These are phyloP conservation scores for Chaetorhynchus papuensis DNA, from an alignment of 2,113 vertebrate species.

Conservation along the genomic window DNA sequence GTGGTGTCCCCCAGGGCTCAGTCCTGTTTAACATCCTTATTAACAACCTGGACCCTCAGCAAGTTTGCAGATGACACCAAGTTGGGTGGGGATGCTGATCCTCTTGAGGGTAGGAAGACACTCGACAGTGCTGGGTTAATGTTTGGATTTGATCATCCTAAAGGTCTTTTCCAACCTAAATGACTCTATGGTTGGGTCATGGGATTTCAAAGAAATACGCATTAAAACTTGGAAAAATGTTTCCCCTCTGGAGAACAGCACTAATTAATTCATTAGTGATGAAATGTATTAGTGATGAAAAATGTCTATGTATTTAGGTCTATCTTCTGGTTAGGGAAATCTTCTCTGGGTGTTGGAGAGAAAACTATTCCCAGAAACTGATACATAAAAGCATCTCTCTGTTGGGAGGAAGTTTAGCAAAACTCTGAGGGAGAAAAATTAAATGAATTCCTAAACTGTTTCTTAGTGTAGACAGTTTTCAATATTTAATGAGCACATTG, in stretches of 20 bases:
- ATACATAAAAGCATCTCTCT: slow-evolving; percentile 36
- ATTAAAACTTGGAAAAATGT: not conserved
- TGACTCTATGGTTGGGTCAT: not conserved
- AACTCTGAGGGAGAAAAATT: slow-evolving; percentile 36
- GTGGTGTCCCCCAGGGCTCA: not conserved
- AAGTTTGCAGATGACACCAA: not conserved
- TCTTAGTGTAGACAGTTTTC: not conserved
- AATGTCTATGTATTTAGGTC: slow-evolving; percentile 28
- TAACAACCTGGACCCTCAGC: not conserved
- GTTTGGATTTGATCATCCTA: not conserved
- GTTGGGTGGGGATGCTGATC: too few relatives aligned
- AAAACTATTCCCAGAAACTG: slow-evolving; percentile 30
- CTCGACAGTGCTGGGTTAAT: accelerated
- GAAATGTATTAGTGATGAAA: slow-evolving; percentile 14
- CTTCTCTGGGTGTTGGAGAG: slow-evolving; percentile 1
- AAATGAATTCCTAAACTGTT: slow-evolving; percentile 29
- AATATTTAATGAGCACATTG: slow-evolving; percentile 20
- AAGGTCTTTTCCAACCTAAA: not conserved
- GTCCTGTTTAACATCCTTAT: not conserved
- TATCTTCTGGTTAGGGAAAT: slow-evolving; percentile 35
- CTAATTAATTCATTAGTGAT: slow-evolving; percentile 60
- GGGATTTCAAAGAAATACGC: not conserved
- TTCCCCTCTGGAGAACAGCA: not conserved
- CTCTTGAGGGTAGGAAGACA: not conserved
- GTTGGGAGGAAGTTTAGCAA: slow-evolving; percentile 12